Percentiles rank a stretch among this genome's conserved stretches.
phyloP scores from a whole-genome alignment of 2,888 invertebrate genomes.

The Eudasyphora cyanicolor region DNA sequence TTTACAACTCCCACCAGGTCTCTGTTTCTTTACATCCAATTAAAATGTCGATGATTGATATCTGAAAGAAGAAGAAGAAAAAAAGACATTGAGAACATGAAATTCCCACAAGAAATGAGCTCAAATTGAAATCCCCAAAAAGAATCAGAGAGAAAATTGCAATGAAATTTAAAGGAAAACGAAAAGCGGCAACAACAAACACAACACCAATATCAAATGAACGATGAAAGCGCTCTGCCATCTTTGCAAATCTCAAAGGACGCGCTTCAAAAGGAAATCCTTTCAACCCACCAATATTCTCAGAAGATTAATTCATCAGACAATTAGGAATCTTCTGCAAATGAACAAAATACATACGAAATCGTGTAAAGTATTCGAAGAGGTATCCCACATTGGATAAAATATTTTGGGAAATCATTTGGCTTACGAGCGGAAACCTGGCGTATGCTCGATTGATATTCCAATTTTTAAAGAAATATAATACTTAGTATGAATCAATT shows the following conservation, averaged over 20 bases:
- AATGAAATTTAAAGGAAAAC: not conserved
- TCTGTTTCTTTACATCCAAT: not conserved
- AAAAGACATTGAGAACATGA: not conserved
- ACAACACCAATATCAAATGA: too few species aligned
- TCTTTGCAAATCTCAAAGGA: slow-evolving; percentile 28
- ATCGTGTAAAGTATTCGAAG: too few species aligned
- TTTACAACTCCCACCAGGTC: not conserved
- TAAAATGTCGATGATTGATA: not conserved
- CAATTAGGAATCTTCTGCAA: too few species aligned
- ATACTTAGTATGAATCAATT: too few species aligned
- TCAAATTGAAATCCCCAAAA: slow-evolving; percentile 23
- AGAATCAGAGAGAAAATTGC: not conserved
- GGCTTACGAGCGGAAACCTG: too few species aligned
- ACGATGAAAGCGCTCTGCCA: slow-evolving; percentile 39
- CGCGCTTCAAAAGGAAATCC: not conserved
- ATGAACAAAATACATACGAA: too few species aligned
- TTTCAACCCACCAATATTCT: not conserved
- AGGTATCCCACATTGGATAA: too few species aligned
- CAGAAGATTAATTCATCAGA: slow-evolving; percentile 20
- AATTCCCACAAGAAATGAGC: slow-evolving; percentile 30
- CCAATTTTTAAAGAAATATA: too few species aligned
- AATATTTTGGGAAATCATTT: too few species aligned
- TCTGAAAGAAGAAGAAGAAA: not conserved
- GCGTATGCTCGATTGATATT: too few species aligned
- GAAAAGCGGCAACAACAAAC: slow-evolving; percentile 20